phyloP scores from a whole-genome alignment of 2,797 vertebrate genomes.

The Babyrousa celebensis region DNA sequence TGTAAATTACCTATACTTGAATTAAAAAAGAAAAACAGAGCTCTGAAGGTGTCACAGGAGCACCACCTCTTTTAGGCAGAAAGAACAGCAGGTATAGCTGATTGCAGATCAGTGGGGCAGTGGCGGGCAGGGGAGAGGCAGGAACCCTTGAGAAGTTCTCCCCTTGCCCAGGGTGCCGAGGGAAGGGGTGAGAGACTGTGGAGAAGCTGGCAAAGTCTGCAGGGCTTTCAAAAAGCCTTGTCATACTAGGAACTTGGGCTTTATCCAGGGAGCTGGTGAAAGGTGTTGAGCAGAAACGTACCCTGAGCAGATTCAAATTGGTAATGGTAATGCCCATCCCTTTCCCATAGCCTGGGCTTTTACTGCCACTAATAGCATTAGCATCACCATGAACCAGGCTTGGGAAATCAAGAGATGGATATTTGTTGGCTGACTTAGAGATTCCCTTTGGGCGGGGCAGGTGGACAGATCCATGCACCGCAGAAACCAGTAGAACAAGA shows the following conservation, averaged over 20 bases:
- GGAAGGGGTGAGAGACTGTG: accelerated
- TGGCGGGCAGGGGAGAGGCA: not conserved
- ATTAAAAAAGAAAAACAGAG: not conserved
- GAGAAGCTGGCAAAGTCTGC: not conserved
- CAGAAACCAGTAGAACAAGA: not conserved
- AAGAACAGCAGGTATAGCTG: not conserved
- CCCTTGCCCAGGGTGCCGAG: not conserved
- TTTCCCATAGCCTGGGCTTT: not conserved
- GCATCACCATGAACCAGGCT: not conserved
- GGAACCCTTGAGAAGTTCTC: not conserved
- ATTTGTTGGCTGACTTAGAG: not conserved
- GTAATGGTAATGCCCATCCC: not conserved
- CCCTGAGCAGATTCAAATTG: not conserved
- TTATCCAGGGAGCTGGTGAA: not conserved
- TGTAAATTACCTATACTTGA: no score
- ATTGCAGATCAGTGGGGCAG: no score
- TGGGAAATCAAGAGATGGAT: not conserved
- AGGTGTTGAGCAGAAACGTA: not conserved
- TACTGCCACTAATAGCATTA: not conserved
- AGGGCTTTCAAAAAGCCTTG: not conserved
- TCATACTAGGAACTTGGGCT: not conserved
- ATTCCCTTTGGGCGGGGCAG: not conserved
- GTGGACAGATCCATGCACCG: not conserved
- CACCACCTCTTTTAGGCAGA: accelerated
- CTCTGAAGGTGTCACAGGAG: not conserved